These are phyloP conservation scores for Morone chrysops DNA, from an alignment of 2,113 vertebrate species.

Conservation along the genomic window DNA sequence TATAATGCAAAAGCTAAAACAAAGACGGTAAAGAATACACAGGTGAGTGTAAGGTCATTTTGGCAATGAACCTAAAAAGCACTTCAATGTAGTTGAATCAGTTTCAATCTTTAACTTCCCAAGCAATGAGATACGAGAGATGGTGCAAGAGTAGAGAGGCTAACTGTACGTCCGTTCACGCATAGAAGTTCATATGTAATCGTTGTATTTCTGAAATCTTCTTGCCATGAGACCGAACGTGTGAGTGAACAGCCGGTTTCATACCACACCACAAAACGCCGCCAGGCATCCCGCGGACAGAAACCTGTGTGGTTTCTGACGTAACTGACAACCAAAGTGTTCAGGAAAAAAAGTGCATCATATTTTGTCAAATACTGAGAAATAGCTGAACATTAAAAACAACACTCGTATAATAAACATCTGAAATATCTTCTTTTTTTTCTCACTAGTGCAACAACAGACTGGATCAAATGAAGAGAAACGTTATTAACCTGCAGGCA, in stretches of 20 bases:
- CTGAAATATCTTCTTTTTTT: constrained; percentile 71
- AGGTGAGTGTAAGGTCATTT: constrained; percentile 63
- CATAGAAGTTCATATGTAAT: constrained; percentile 21
- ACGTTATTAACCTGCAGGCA: constrained; percentile 83
- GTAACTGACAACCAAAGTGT: constrained; percentile 60
- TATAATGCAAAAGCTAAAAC: constrained; percentile 37
- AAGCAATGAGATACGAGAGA: constrained; percentile 39
- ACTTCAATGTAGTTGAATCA: constrained; percentile 55
- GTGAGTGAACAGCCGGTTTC: constrained; percentile 15
- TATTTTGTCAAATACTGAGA: constrained; percentile 79
- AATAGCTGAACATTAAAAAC: constrained; percentile 82
- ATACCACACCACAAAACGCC: constrained; percentile 20
- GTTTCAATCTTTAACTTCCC: constrained; percentile 38
- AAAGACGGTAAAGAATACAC: constrained; percentile 49
- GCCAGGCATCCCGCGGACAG: constrained; percentile 27
- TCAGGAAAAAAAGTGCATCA: constrained; percentile 81
- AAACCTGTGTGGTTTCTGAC: constrained; percentile 12
- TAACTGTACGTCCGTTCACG: constrained; percentile 22
- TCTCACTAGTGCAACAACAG: constrained; percentile 84
- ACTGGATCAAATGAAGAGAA: constrained; percentile 75
- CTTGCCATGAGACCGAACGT: constrained; percentile 12
- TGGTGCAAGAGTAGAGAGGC: constrained; percentile 30
- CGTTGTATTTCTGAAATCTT: constrained; percentile 15
- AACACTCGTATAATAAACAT: constrained; percentile 84
- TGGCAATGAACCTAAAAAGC: constrained; percentile 65